A percentile compares a stretch with the other conserved stretches of the same genome.
These are phyloP conservation scores for Axinella damicornis DNA, from an alignment of 37 sponge, comb jelly and placozoan genomes.

Conservation along the genomic window DNA sequence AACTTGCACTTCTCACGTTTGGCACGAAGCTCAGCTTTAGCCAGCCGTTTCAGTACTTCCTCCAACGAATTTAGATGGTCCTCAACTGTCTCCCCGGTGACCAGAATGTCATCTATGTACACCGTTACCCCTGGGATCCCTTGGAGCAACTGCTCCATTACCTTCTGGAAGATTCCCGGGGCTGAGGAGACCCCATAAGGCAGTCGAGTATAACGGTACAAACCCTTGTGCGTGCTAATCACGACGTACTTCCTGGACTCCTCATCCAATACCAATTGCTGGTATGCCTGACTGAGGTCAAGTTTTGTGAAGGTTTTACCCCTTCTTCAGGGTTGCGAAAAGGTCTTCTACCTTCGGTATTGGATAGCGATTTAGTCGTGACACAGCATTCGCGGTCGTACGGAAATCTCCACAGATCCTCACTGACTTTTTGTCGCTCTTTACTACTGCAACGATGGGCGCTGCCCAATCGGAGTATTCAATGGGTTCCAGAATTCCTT, in stretches of 20 bases:
- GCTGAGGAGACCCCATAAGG: no score
- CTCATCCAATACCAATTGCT: no score
- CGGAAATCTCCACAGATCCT: slow-evolving; percentile 28
- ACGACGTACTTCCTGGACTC: no score
- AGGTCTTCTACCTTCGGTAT: slow-evolving; percentile 30
- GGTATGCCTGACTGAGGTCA: no score
- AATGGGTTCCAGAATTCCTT: slow-evolving; percentile 17
- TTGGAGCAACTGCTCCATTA: slow-evolving; percentile 14
- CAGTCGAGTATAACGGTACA: no score
- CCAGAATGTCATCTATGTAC: slow-evolving; percentile 59
- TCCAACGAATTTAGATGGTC: slow-evolving; percentile 38
- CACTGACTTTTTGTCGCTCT: neutral
- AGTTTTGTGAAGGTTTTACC: neutral
- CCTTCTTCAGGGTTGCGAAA: neutral
- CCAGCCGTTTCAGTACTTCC: slow-evolving; percentile 4
- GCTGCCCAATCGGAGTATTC: slow-evolving; percentile 23
- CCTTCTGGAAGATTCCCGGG: no score
- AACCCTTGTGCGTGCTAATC: no score
- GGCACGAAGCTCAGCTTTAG: slow-evolving; percentile 11
- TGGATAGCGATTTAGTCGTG: slow-evolving; percentile 14
- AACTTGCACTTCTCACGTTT: slow-evolving; percentile 20
- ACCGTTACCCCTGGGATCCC: slow-evolving; percentile 29
- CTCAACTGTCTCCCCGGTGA: slow-evolving; percentile 16
- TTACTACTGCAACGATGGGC: slow-evolving; percentile 20
- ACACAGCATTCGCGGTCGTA: slow-evolving; percentile 11